phyloP scores from a whole-genome alignment of 1,140 invertebrate species.

The Drosophila trapezifrons region DNA sequence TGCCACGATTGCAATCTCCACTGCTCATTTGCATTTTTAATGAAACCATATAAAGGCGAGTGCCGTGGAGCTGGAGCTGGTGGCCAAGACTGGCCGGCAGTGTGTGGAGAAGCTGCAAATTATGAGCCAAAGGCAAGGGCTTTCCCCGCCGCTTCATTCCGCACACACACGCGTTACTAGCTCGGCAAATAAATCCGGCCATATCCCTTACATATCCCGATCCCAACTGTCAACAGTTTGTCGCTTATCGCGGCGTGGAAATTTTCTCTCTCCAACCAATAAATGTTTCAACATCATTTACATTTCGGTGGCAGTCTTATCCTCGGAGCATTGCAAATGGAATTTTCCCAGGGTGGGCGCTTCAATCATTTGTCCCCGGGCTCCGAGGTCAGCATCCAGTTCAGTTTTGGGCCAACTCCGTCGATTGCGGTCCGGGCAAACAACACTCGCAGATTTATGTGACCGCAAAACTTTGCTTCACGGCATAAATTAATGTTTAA shows the following conservation, averaged over 20 bases:
- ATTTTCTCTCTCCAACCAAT: constrained; percentile 58
- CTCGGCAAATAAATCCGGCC: constrained; percentile 49
- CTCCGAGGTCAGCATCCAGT: constrained; percentile 31
- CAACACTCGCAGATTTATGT: constrained; percentile 69
- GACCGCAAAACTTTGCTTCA: constrained; percentile 71
- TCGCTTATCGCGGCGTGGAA: constrained; percentile 41
- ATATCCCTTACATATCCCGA: constrained; percentile 26
- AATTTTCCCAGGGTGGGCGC: constrained; percentile 39
- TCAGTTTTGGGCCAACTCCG: constrained; percentile 34
- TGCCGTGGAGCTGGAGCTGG: constrained; percentile 8
- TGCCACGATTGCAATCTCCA: constrained; percentile 65
- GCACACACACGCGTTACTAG: constrained; percentile 11
- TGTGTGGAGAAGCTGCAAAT: constrained; percentile 52
- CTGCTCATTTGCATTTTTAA: constrained; percentile 79
- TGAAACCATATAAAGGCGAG: constrained; percentile 63
- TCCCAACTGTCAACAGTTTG: constrained; percentile 57
- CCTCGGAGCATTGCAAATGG: constrained; percentile 51
- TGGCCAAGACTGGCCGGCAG: constrained; percentile 28
- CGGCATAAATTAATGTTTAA: constrained; percentile 75
- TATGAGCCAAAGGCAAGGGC: constrained; percentile 55
- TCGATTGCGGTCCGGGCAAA: constrained; percentile 43
- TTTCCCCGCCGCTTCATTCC: constrained; percentile 9
- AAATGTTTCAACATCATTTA: constrained; percentile 73
- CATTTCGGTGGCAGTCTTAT: constrained; percentile 59
- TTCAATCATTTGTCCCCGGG: constrained; percentile 56